Evolutionary conservation across 2,113 vertebrate genomes (phyloP).

Genomic region (Hymenochirus boettgeri): DNA sequence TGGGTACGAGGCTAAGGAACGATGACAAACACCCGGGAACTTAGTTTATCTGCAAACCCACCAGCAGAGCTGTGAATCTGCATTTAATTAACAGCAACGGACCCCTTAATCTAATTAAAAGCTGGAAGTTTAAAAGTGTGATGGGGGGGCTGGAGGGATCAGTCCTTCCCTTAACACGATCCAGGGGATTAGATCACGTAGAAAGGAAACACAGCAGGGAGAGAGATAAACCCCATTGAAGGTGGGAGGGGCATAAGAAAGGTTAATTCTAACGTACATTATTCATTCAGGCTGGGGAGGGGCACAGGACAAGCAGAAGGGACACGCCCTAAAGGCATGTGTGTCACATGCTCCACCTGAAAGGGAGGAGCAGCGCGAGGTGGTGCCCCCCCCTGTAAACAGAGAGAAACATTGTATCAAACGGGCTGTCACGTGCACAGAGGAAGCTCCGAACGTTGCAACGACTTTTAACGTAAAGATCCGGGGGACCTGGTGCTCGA

Average conservation of each 20-base stretch:
- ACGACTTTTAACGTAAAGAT: neutral
- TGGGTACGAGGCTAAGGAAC: no score
- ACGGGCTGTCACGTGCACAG: slow-evolving; percentile 2
- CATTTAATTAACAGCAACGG: no score
- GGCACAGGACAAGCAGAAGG: neutral
- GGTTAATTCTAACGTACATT: slow-evolving; percentile 21
- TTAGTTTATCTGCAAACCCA: no score
- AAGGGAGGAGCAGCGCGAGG: slow-evolving; percentile 33
- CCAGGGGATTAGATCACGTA: slow-evolving; percentile 6
- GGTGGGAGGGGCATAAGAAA: slow-evolving; percentile 8
- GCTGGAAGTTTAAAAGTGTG: neutral
- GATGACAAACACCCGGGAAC: no score
- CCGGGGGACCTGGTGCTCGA: neutral
- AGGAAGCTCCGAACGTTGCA: neutral
- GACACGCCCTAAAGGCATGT: slow-evolving; percentile 8
- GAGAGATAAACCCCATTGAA: neutral
- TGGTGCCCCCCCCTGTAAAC: slow-evolving; percentile 6
- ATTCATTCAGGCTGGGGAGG: neutral
- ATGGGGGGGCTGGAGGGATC: slow-evolving; percentile 1
- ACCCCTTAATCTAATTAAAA: slow-evolving; percentile 27
- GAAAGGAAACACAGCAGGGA: slow-evolving; percentile 15
- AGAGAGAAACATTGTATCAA: neutral
- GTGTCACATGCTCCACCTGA: slow-evolving; percentile 41
- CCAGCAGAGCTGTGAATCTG: no score
- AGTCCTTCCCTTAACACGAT: neutral